Evolutionary conservation across 2,797 vertebrate genomes (phyloP).

Genomic region (Sebastiscus tertius): DNA sequence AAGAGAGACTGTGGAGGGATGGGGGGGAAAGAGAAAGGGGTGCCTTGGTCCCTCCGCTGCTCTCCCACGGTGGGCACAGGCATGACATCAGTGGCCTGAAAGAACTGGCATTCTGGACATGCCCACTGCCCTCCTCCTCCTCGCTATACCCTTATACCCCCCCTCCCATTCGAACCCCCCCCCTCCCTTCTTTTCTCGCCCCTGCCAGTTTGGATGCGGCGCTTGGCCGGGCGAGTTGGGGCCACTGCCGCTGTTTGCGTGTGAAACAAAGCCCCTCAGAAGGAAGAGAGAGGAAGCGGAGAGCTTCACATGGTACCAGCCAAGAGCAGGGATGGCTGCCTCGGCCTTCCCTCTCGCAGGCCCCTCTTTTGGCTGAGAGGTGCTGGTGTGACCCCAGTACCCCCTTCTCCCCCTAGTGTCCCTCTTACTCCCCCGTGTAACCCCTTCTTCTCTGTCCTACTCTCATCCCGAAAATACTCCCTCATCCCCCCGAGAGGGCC

Average conservation of each 20-base stretch:
- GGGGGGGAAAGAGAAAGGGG: slow-evolving; percentile 62
- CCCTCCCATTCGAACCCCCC: slow-evolving; percentile 39
- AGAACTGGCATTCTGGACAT: slow-evolving; percentile 82
- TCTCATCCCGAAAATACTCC: slow-evolving; percentile 55
- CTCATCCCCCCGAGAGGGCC: slow-evolving; percentile 30
- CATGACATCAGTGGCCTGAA: slow-evolving; percentile 87
- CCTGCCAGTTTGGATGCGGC: slow-evolving; percentile 82
- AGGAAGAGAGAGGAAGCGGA: slow-evolving; percentile 81
- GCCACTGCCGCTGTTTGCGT: slow-evolving; percentile 83
- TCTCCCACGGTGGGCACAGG: slow-evolving; percentile 88
- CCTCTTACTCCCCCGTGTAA: slow-evolving; percentile 55
- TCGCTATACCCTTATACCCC: slow-evolving; percentile 57
- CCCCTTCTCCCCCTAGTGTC: slow-evolving; percentile 61
- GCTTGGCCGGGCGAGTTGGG: slow-evolving; percentile 78
- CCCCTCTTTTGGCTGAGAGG: slow-evolving; percentile 77
- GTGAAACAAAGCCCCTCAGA: slow-evolving; percentile 84
- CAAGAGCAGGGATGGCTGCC: slow-evolving; percentile 79
- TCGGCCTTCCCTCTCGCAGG: slow-evolving; percentile 72
- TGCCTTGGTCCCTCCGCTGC: slow-evolving; percentile 76
- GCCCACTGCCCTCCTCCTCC: slow-evolving; percentile 58
- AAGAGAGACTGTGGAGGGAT: slow-evolving; percentile 74
- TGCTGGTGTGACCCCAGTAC: slow-evolving; percentile 72
- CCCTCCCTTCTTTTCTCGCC: slow-evolving; percentile 60
- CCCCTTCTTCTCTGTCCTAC: slow-evolving; percentile 65
- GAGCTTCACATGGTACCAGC: slow-evolving; percentile 86